Evolutionary conservation across 2,797 vertebrate genomes (phyloP).

Genomic region (Psittacula echo): DNA sequence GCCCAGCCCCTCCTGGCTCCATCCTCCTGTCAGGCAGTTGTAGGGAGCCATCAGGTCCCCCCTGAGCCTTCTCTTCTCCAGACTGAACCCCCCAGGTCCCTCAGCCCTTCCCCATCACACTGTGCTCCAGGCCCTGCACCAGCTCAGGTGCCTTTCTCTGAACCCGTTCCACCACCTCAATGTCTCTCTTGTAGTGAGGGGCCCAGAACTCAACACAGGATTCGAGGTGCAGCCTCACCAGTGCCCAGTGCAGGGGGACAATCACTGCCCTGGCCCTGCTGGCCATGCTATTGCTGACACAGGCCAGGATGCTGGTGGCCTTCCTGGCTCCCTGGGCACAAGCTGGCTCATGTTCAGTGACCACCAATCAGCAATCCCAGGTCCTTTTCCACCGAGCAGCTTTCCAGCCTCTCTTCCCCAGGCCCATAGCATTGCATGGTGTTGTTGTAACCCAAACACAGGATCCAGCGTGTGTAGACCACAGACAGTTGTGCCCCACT

Average conservation of each 20-base stretch:
- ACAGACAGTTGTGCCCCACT: accelerated
- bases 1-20: too few species aligned
- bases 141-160: background rate
- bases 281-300: background rate
- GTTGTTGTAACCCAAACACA: background rate
- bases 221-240: background rate
- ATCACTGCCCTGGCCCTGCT: background rate
- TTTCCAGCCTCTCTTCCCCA: background rate
- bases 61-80: background rate
- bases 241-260: background rate
- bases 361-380: background rate
- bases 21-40: too few species aligned
- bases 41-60: too few species aligned
- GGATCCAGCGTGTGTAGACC: background rate
- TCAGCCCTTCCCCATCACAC: background rate
- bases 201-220: background rate
- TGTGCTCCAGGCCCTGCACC: background rate
- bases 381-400: background rate
- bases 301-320: background rate
- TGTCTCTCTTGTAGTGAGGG: background rate
- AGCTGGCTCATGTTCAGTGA: background rate
- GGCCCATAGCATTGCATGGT: background rate
- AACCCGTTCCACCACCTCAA: background rate
- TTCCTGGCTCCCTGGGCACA: background rate
- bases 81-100: background rate